Evolutionary conservation across 2,797 vertebrate genomes (phyloP), one percentile per base, ranked within the genome.

Genomic region (Cryptoprocta ferox): DNA sequence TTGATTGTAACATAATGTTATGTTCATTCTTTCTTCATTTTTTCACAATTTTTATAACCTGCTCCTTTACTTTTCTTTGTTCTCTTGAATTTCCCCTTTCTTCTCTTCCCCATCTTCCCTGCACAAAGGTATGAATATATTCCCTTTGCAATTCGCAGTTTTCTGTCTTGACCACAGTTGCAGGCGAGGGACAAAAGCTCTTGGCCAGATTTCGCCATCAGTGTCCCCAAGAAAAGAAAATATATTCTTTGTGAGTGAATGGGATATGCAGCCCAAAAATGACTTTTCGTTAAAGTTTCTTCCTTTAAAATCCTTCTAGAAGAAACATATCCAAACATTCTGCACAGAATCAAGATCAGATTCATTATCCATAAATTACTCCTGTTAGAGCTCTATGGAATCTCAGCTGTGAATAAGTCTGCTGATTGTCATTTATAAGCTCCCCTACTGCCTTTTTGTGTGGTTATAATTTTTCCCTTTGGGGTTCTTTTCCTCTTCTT

Each of bases 271-370:
- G 11, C 14, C 65, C 35, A 7, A 94, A 84, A 59, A 70, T 95
- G 78, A 65, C 48, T 91, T 80, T 96, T 42, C 56, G 48, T 37
- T 4, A 48, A 85, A 42, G 15, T 71, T 80, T 80, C 85, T 92
- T 66, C 8, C 75, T 61, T 70, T 86, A 76, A 92, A 96, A 89
- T 13, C 35, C 37, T 89, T 91, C 89, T 66, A 71, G 81, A 94
- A 91, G 30, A 91, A 78, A 21, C 24, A 71, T 66, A 73, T 45
- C 32, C 30, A 93, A 53, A 81, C 76, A 61, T 32, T 76, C 61
- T 78, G 94, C 53, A 71, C n/a, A 71, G 83, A 76, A 42, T 45
- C 86, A 85, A 78, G 37, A 68, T 78, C 21, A 89, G 39, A 61
- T 81, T 83, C 48, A 53, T 91, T 73, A 78, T 53, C 35, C 30